phyloP scores from a whole-genome alignment of 2,888 invertebrate genomes.

The Gastrophysa polygoni region DNA sequence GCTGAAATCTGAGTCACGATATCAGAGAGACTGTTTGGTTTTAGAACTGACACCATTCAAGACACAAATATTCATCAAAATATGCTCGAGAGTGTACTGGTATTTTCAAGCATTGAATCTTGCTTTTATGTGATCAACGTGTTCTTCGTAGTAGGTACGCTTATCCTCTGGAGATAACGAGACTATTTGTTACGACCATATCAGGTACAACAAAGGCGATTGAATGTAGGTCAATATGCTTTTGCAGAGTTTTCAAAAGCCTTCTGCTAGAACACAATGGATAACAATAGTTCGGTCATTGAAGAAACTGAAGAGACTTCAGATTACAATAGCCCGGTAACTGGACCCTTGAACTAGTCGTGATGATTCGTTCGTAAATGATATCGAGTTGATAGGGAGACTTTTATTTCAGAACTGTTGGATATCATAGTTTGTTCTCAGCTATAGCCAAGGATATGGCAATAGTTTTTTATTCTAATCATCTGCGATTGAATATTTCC shows the following conservation, averaged over 20 bases:
- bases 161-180: constrained; percentile 37
- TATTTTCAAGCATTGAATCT: background rate
- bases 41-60: background rate
- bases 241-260: constrained; percentile 40
- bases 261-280: constrained; percentile 4
- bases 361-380: no score
- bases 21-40: background rate
- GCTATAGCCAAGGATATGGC: no score
- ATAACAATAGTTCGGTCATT: background rate
- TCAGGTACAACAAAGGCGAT: constrained; percentile 34
- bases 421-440: no score
- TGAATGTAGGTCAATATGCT: constrained; percentile 42
- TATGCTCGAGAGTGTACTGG: background rate
- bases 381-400: no score
- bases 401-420: no score
- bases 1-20: background rate
- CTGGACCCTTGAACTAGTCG: no score
- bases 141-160: constrained; percentile 39
- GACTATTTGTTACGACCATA: constrained; percentile 45
- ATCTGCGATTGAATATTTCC: no score
- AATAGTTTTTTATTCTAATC: no score
- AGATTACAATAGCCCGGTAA: no score
- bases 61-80: background rate
- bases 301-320: no score
- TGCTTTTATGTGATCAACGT: background rate